phyloP scores from a whole-genome alignment of 2,113 vertebrate species.

The Columba janthina region DNA sequence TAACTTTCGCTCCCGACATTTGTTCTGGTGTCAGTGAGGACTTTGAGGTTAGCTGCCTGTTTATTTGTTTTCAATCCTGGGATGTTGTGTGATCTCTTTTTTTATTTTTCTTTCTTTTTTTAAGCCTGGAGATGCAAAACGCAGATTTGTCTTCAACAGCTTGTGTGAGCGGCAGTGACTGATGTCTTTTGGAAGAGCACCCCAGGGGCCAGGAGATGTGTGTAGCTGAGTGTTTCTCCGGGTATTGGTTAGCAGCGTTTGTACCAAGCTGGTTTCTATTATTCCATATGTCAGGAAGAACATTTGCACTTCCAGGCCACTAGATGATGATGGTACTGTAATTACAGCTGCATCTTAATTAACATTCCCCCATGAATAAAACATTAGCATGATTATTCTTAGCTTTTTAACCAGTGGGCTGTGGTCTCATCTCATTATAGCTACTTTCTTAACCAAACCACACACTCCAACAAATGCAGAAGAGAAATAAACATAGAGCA shows the following conservation, averaged over 20 bases:
- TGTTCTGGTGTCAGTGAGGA: slow-evolving; percentile 12
- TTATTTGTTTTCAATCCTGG: slow-evolving; percentile 35
- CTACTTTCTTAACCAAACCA: slow-evolving; percentile 17
- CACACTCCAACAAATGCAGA: neutral
- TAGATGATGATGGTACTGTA: slow-evolving; percentile 60
- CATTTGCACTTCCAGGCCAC: slow-evolving; percentile 50
- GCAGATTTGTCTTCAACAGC: slow-evolving; percentile 14
- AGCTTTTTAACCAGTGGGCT: slow-evolving; percentile 29
- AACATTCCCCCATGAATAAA: slow-evolving; percentile 59
- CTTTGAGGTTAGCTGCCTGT: slow-evolving; percentile 44
- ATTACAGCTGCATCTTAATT: slow-evolving; percentile 62
- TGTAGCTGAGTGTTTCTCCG: neutral
- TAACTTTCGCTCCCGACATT: neutral
- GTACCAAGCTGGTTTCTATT: neutral
- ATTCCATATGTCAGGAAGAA: slow-evolving; percentile 54
- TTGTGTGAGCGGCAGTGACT: slow-evolving; percentile 39
- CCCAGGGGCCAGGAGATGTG: neutral
- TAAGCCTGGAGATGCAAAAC: neutral
- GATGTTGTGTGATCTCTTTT: neutral
- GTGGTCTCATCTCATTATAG: slow-evolving; percentile 24
- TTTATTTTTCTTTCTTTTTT: neutral
- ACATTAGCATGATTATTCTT: slow-evolving; percentile 41
- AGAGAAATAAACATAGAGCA: neutral
- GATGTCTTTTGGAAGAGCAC: slow-evolving; percentile 54
- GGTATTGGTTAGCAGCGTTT: slow-evolving; percentile 6